A percentile compares a stretch with the other conserved stretches of the same genome.
These are phyloP conservation scores for Heterodera carotae DNA, from an alignment of 1,140 invertebrate genomes.

Conservation along the genomic window DNA sequence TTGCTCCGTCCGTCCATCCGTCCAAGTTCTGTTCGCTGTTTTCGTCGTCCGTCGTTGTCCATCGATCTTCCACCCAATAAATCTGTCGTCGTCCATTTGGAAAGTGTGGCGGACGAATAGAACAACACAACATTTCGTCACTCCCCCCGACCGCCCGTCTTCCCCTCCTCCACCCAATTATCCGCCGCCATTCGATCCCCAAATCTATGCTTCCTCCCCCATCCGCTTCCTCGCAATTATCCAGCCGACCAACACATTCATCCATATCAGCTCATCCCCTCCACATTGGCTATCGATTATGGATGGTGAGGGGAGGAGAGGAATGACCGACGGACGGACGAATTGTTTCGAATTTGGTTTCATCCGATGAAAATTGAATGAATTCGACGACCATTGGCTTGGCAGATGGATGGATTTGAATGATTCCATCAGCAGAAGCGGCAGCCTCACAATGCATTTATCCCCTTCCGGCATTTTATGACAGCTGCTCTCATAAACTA, in stretches of 20 bases:
- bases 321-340: not conserved
- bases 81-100: not conserved
- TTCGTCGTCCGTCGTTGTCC: not conserved
- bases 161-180: not conserved
- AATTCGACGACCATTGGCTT: not conserved
- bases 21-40: too few relatives aligned
- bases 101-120: not conserved
- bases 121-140: not conserved
- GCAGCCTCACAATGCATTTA: not conserved
- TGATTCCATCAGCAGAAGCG: not conserved
- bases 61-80: constrained; percentile 7
- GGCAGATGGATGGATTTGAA: not conserved
- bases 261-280: not conserved
- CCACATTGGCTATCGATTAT: not conserved
- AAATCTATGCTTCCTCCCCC: not conserved
- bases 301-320: not conserved
- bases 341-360: not conserved
- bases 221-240: not conserved
- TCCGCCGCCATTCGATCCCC: not conserved
- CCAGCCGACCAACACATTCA: not conserved
- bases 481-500: not conserved
- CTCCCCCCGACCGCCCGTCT: not conserved
- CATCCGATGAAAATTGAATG: not conserved
- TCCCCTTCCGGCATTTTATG: not conserved
- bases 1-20: too few relatives aligned